A percentile compares a stretch with the other conserved stretches of the same genome.
Evolutionary conservation across 2,797 vertebrate species (phyloP).

Genomic region (Champsocephalus esox): DNA sequence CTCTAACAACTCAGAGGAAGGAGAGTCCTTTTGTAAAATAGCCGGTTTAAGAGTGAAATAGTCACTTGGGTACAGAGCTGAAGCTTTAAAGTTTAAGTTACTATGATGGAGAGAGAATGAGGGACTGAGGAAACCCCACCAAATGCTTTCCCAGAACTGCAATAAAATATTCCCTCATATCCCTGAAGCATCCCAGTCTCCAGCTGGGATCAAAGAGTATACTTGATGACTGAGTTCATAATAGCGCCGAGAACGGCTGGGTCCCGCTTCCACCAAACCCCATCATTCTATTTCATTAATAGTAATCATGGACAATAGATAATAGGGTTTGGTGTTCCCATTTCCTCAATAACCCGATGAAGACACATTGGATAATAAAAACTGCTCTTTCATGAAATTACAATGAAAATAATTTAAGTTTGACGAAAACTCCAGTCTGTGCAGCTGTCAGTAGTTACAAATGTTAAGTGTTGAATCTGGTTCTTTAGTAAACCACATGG

Average conservation of each 20-base stretch:
- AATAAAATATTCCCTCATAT: constrained; percentile 84
- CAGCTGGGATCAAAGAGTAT: constrained; percentile 83
- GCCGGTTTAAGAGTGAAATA: constrained; percentile 63
- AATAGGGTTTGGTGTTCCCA: constrained; percentile 53
- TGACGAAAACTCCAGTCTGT: background rate
- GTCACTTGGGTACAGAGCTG: constrained; percentile 61
- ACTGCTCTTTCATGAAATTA: constrained; percentile 14
- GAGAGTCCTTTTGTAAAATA: constrained; percentile 61
- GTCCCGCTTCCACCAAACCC: constrained; percentile 53
- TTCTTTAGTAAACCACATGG: constrained; percentile 5
- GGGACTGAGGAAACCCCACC: constrained; percentile 55
- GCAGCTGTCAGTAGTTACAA: background rate
- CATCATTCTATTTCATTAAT: constrained; percentile 71
- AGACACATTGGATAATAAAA: background rate
- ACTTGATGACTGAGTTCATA: constrained; percentile 74
- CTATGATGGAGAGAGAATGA: constrained; percentile 49
- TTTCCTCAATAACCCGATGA: constrained; percentile 50
- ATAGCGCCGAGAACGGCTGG: constrained; percentile 56
- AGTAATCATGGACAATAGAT: constrained; percentile 55
- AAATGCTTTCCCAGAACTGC: constrained; percentile 68
- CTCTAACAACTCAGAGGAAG: constrained; percentile 34
- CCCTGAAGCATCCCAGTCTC: constrained; percentile 77
- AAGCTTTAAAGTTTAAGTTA: constrained; percentile 71
- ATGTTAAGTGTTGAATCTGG: background rate
- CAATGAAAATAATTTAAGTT: background rate